Conservation (phyloP, 2,797 vertebrate genomes). For the Eospalax fontanierii region DNA sequence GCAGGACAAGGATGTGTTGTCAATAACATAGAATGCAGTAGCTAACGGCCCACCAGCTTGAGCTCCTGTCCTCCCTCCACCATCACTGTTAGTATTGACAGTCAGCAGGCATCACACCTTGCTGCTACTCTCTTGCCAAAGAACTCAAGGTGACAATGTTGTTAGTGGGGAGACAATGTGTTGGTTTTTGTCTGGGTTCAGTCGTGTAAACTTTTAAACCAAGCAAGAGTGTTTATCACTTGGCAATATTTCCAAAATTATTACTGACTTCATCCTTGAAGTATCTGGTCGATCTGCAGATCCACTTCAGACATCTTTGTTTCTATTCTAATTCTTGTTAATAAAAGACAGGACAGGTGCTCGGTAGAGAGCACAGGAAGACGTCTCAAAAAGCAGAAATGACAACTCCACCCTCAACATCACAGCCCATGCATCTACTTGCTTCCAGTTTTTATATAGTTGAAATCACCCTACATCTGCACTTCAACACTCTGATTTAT, state of each 20-base stretch:
- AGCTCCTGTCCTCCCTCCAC: not conserved
- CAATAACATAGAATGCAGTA: slow-evolving; percentile 21
- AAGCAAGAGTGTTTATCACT: not conserved
- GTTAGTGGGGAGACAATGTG: not conserved
- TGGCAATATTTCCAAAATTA: not conserved
- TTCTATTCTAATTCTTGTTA: slow-evolving; percentile 35
- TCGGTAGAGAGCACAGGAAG: not conserved
- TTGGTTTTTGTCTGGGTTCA: not conserved
- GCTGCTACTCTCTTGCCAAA: not conserved
- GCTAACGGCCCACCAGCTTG: not conserved
- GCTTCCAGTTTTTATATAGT: slow-evolving; percentile 21
- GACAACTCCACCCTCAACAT: not conserved
- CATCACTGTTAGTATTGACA: not conserved
- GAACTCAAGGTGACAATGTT: not conserved
- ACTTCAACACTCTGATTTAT: not conserved
- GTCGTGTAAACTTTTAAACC: not conserved
- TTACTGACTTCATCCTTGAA: not conserved
- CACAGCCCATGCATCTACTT: not conserved
- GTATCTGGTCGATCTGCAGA: not conserved
- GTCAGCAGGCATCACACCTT: not conserved
- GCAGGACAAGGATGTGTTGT: not conserved
- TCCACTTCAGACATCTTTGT: not conserved
- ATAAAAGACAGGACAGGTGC: not conserved
- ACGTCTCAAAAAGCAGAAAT: slow-evolving; percentile 45
- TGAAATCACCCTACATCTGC: slow-evolving; percentile 19